phyloP scores from a whole-genome alignment of 2,113 vertebrate species.

The Sakesphorus luctuosus region DNA sequence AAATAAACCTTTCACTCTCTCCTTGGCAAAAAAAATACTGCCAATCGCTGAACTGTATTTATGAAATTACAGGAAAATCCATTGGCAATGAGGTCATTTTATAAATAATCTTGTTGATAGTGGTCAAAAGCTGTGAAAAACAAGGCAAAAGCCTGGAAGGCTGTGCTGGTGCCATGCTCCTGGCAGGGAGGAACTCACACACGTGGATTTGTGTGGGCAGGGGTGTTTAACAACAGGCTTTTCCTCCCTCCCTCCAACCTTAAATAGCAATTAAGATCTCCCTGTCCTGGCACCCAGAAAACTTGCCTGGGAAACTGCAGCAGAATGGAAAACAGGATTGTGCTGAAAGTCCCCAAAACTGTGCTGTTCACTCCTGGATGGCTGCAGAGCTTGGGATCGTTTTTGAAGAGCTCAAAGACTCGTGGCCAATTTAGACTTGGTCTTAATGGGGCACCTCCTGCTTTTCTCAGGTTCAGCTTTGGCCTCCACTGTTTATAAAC shows the following conservation, averaged over 20 bases:
- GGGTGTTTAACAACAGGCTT: not conserved
- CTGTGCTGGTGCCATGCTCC: not conserved
- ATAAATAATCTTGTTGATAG: not conserved
- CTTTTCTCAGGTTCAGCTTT: not conserved
- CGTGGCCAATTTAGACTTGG: not conserved
- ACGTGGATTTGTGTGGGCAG: not conserved
- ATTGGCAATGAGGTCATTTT: not conserved
- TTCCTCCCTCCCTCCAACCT: not conserved
- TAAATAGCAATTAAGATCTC: not conserved
- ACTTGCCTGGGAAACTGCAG: not conserved
- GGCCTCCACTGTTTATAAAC: not conserved
- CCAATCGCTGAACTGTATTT: not conserved
- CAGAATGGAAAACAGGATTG: not conserved
- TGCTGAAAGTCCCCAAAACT: not conserved
- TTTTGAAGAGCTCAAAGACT: not conserved
- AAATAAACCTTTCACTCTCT: not conserved
- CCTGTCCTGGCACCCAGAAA: conserved; percentile 1
- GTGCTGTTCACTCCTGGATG: not conserved
- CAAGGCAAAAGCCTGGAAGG: conserved; percentile 15
- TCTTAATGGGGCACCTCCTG: not conserved
- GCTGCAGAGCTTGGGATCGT: not conserved
- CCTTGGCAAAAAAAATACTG: not conserved
- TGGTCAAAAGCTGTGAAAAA: not conserved
- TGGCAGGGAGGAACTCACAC: not conserved
- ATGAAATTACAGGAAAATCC: not conserved